These are phyloP conservation scores for Bombus ignitus DNA, from an alignment of 1,140 invertebrate genomes.

Conservation along the genomic window DNA sequence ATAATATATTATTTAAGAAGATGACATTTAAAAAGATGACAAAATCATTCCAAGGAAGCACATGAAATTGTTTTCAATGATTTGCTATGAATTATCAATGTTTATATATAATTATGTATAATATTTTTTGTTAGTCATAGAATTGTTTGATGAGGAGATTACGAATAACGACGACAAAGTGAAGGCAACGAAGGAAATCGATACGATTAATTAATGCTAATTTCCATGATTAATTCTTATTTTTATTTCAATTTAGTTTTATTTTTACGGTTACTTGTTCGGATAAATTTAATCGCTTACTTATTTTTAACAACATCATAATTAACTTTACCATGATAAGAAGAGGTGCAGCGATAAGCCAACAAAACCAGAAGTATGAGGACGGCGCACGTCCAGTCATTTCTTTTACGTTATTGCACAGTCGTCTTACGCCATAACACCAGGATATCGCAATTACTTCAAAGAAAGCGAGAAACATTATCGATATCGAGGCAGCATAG, in stretches of 20 bases:
- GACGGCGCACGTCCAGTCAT: slow-evolving; percentile 93
- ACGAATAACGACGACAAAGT: background rate
- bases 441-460: slow-evolving; percentile 95
- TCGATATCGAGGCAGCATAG: slow-evolving; percentile 94
- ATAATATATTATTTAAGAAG: background rate
- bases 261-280: background rate
- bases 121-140: background rate
- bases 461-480: slow-evolving; percentile 96
- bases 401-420: slow-evolving; percentile 92
- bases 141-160: background rate
- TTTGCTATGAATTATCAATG: background rate
- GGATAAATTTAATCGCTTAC: background rate
- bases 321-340: slow-evolving; percentile 88
- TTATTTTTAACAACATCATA: background rate
- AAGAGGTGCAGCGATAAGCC: slow-evolving; percentile 91
- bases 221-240: background rate
- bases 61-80: background rate
- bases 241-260: background rate
- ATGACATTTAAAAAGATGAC: too few species aligned
- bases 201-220: background rate
- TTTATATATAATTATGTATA: background rate
- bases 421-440: slow-evolving; percentile 93
- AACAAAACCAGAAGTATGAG: slow-evolving; percentile 92
- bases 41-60: background rate
- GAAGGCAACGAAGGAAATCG: background rate